Evolutionary conservation across 2,888 invertebrate genomes (phyloP), one percentile per base, ranked within the genome.

Genomic region (Sinhomidia bicolor): DNA sequence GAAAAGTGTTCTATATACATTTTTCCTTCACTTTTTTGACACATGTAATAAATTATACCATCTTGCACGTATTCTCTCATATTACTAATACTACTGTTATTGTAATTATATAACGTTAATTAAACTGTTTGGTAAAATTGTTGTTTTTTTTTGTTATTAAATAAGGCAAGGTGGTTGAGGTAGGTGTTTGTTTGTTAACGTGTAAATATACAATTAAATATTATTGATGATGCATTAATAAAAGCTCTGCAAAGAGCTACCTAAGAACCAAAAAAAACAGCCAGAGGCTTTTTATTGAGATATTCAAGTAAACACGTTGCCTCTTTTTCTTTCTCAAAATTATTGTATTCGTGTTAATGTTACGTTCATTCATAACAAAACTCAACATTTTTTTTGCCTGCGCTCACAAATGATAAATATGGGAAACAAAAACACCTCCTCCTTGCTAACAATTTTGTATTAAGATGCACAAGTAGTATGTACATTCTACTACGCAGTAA

Each of bases 131-230:
- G 17, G n/a, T 62, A 26, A 20, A 26, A 29, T 14, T 62, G 3
- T 60, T 26, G 29, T 29, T 7, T 36, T 36, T 36, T 36, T 36
- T 62, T 62, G n/a, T n/a, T n/a, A n/a, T n/a, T 12, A 29, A 62
- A 14, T 17, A 17, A 20, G 17, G 54, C 3, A 20, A 57, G 3
- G 10, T 9, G 2, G 51, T 57, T 3, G 20, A 29, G 29, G 60
- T 60, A 57, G 60, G n/a, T 62, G 62, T 29, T 62, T 62, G 62
- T 62, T 62, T 62, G 62, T 62, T 57, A n/a, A 20, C 57, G 6
- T 23, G 57, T 57, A 57, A 57, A 57, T n/a, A 51, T 4, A 14
- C 5, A n/a, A 51, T 57, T 57, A 1, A 3, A 20, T 57, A 47
- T n/a, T 12, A 57, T 57, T n/a, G 20, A 20, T 57, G 17, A 20